Evolutionary conservation across 2,113 vertebrate species (phyloP), one percentile per base, ranked within the genome.

Genomic region (Colinus virginianus): DNA sequence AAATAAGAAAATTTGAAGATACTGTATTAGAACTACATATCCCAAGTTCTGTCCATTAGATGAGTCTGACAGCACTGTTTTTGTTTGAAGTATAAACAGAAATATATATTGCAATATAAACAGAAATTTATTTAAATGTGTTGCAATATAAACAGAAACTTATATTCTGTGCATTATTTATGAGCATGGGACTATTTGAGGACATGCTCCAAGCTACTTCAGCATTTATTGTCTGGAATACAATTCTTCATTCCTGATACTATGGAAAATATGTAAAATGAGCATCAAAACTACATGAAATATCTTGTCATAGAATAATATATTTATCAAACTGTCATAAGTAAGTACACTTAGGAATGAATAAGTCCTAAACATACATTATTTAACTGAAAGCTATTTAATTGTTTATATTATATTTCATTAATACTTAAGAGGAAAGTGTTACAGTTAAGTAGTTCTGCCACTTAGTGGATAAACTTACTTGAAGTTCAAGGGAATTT

Each of bases 301-400:
- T 55, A 77, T 11, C 34, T 70, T 90, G 34, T 77, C 78, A 70
- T 26, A 82, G 84, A 69, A 82, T 78, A 87, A 69, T 74, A 26
- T 30, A 90, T 88, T 91, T 90, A 63, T 87, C 86, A 81, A 59
- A 82, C 42, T 74, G 78, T 74, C 78, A 82, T 19, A 92, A 69
- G 22, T 40, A 84, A 68, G 45, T 45, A 77, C 67, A 67, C 38
- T 70, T 72, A 56, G 59, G 84, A 93, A 67, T 43, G 2, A 93
- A 70, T 66, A 84, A 46, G 49, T 88, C 81, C 90, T 84, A 87
- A 84, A 30, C 55, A 96, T 96, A 3, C 11, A 93, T 96, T 94
- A 96, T 96, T 96, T 84, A 96, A 55, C 49, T 42, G 9, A 77
- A 77, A 89, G 32, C 59, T 96, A 72, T 94, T 96, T 87, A 95